Evolutionary conservation across 2,113 vertebrate genomes (phyloP).

Genomic region (Urocynchramus pylzowi): DNA sequence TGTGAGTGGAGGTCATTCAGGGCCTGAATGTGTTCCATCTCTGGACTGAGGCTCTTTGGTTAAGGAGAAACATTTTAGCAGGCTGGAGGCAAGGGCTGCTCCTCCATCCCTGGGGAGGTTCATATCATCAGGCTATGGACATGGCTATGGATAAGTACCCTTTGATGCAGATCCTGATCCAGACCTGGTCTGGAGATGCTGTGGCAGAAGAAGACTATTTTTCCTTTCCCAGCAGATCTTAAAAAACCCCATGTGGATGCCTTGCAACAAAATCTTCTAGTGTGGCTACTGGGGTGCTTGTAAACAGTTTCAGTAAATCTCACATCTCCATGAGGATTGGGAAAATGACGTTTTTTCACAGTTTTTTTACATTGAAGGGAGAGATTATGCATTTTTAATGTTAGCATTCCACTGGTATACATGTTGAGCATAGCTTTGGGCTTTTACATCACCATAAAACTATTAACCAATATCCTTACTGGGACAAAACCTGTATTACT

Average conservation of each 20-base stretch:
- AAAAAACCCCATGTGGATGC: rapidly evolving
- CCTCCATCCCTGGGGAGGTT: not conserved
- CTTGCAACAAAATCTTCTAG: not conserved
- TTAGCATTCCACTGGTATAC: not conserved
- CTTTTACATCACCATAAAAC: not conserved
- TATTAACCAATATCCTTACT: not conserved
- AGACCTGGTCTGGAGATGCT: not conserved
- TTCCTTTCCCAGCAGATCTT: not conserved
- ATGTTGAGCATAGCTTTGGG: not conserved
- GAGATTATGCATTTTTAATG: not conserved
- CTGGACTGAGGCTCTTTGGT: not conserved
- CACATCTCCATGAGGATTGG: not conserved
- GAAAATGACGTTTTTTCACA: not conserved
- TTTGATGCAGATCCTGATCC: not conserved
- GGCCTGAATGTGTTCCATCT: not conserved
- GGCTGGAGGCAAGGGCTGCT: not conserved
- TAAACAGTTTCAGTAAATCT: not conserved
- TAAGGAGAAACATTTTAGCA: not conserved
- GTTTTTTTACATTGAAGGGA: not conserved
- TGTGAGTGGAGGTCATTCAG: not conserved
- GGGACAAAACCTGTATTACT: not conserved
- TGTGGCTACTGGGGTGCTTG: not conserved
- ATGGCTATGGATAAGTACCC: not conserved
- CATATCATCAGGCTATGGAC: not conserved
- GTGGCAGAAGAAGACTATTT: not conserved